Conservation (phyloP, 2,888 invertebrate genomes). For the Himalopsyche kuldschensis region DNA sequence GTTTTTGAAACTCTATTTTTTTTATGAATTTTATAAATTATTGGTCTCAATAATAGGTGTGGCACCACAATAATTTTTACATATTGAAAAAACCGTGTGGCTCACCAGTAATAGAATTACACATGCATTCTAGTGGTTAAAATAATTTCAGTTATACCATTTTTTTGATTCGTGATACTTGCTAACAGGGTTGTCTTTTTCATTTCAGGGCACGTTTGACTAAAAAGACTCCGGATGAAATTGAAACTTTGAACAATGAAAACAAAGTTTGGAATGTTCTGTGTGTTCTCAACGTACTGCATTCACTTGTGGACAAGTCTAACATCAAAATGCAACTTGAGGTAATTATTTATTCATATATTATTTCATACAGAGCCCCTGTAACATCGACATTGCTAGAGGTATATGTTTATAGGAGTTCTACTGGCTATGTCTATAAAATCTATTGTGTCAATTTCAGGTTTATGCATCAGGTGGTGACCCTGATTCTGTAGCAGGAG, state of each 20-base stretch:
- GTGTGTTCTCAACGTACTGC: slow-evolving; percentile 95
- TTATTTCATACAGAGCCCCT: background rate
- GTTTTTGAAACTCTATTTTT: too few species aligned
- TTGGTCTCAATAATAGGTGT: too few species aligned
- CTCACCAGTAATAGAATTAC: too few species aligned
- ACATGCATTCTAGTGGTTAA: background rate
- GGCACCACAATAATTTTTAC: too few species aligned
- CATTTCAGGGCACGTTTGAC: slow-evolving; percentile 60
- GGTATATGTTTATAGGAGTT: too few species aligned
- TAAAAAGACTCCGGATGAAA: slow-evolving; percentile 80
- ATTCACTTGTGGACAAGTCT: slow-evolving; percentile 96
- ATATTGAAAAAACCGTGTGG: too few species aligned
- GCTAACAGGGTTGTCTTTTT: background rate
- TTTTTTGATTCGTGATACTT: background rate
- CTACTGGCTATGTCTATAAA: background rate
- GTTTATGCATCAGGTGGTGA: slow-evolving; percentile 81
- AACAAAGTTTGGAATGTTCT: slow-evolving; percentile 97
- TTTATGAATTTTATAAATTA: too few species aligned
- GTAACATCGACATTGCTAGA: background rate
- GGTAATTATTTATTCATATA: slow-evolving; percentile 52
- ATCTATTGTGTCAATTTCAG: slow-evolving; percentile 44
- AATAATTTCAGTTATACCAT: background rate
- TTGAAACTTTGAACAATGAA: slow-evolving; percentile 74
- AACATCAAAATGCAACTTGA: slow-evolving; percentile 97
- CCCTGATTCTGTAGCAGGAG: slow-evolving; percentile 92